These are phyloP conservation scores for Alouatta palliata DNA, from an alignment of 2,113 vertebrate species.

Conservation along the genomic window DNA sequence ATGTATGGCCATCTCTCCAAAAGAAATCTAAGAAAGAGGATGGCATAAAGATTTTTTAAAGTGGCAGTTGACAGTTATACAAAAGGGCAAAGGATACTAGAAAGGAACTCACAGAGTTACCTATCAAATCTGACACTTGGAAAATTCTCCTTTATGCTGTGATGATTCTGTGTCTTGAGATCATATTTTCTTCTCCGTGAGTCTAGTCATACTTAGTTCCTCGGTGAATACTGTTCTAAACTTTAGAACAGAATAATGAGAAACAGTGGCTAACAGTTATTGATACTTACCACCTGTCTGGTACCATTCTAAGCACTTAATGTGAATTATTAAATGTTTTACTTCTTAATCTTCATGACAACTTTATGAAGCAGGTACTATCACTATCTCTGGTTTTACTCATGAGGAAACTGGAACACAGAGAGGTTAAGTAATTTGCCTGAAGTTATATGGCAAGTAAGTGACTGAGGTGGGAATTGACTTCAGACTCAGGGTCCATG, in stretches of 20 bases:
- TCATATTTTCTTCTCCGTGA: rapidly evolving
- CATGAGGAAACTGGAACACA: neutral
- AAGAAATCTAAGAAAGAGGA: neutral
- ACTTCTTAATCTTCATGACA: neutral
- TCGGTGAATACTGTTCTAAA: neutral
- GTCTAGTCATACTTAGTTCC: neutral
- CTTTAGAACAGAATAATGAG: neutral
- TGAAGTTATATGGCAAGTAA: neutral
- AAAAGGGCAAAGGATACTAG: rapidly evolving
- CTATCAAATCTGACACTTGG: neutral
- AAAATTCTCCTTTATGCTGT: neutral
- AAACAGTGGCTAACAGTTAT: neutral
- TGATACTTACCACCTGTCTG: neutral
- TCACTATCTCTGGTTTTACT: neutral
- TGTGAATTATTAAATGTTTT: neutral
- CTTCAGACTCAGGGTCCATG: neutral
- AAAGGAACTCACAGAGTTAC: neutral
- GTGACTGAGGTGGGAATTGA: neutral
- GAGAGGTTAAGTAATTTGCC: neutral
- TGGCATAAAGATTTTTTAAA: neutral
- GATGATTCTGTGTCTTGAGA: rapidly evolving
- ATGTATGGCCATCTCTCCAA: neutral
- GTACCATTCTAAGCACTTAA: neutral
- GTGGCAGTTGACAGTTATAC: neutral
- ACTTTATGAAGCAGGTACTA: neutral